Evolutionary conservation across 2,113 vertebrate species (phyloP).

Genomic region (Euleptes europaea): DNA sequence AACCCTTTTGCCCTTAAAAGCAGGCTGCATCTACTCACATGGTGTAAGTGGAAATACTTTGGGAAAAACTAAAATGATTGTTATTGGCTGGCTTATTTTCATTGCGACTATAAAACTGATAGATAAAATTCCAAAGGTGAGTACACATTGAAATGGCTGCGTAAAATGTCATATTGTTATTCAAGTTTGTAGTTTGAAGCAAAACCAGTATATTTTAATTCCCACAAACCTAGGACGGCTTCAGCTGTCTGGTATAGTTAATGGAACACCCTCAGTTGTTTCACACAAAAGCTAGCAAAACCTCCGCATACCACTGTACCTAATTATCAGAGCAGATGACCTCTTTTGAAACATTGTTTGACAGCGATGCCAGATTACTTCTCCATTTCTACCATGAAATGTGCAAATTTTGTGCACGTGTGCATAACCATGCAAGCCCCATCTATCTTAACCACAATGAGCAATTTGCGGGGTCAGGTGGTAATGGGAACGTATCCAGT

Average conservation of each 20-base stretch:
- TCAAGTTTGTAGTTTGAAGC: background rate
- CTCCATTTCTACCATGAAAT: background rate
- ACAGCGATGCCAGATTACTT: background rate
- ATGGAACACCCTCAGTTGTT: background rate
- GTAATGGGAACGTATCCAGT: background rate
- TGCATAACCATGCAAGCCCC: background rate
- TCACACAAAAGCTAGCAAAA: background rate
- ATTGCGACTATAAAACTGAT: slow-evolving; percentile 65
- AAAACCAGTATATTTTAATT: background rate
- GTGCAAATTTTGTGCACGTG: background rate
- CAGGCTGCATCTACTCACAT: background rate
- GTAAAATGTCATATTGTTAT: background rate
- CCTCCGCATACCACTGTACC: background rate
- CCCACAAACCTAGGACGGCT: background rate
- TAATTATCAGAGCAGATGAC: background rate
- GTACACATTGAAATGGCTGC: slow-evolving; percentile 12
- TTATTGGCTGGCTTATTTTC: slow-evolving; percentile 66
- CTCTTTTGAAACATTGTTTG: background rate
- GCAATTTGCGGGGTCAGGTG: background rate
- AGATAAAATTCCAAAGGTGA: slow-evolving; percentile 46
- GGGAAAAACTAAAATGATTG: slow-evolving; percentile 36
- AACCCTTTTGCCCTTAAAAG: background rate
- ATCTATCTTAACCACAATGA: background rate
- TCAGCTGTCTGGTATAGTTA: background rate
- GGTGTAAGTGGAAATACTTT: background rate